Base-by-base conservation (phyloP, 35 echinoderm and acorn worm genomes). In the Patiria miniata region DNA sequence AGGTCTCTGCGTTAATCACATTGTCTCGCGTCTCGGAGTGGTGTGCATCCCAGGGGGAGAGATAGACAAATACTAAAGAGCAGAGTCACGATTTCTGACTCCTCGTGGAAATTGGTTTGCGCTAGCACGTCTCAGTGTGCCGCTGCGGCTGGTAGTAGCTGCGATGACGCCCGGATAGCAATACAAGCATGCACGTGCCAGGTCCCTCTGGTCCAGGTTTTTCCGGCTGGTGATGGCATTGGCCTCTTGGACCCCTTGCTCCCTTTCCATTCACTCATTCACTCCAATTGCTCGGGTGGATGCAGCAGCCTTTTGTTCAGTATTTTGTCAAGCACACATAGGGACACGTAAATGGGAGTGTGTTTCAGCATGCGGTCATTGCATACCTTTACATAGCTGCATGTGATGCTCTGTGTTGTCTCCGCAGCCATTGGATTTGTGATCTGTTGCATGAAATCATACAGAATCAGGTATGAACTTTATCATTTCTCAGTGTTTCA, bases 301-400 rank as follows among this genome's bases (percentile, higher is more conserved):
- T 22, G 3, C 65, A 26, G 23, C 14, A 14, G 26, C 29, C 65
- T 34, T 73, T 26, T 36, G 65, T 73, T 73, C 26, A 73, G 26
- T 73, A 23, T n/a, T 2, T 10, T 26, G 8, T 32, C 26, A 0
- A 34, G 29, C 65, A 30, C 65, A 68, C 30, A 34, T 14, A 34
- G 65, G 26, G 26, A 73, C 65, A 73, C 65, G 65, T 32, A 23
- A 12, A 12, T 18, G 65, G 65, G 65, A 73, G 65, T 47, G 42
- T 47, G 42, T 47, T 47, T 4, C 42, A 47, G 42, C 42, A 47
- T 47, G 42, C 12, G 42, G 12, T 47, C 42, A 47, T 26, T 73
- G 65, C 65, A 73, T 73, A 73, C 65, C 65, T 73, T 73, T 73
- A 73, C 65, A 73, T 73, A 73, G 34, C 65, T 73, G 57, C 65